Percentiles rank a stretch among this genome's conserved stretches.
These are phyloP conservation scores for Pemphigus obesinymphae DNA, from an alignment of 1,140 invertebrate species.

Conservation along the genomic window DNA sequence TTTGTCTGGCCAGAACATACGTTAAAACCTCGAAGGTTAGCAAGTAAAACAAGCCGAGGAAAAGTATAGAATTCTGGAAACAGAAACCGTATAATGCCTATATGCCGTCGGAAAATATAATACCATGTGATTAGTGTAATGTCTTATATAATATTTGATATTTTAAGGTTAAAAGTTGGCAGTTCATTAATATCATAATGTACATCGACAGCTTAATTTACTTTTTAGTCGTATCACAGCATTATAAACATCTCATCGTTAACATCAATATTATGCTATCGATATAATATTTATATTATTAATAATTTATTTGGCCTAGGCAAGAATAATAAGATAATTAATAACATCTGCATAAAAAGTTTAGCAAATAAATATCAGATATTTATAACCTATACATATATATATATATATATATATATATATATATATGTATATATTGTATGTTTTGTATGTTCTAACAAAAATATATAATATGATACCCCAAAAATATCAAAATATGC, in stretches of 20 bases:
- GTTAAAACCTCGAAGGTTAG: background rate
- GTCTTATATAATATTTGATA: background rate
- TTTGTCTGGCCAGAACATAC: background rate
- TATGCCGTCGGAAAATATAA: background rate
- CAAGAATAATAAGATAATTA: background rate
- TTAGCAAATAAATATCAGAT: too few relatives aligned
- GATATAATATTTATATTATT: background rate
- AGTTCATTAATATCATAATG: background rate
- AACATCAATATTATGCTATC: background rate
- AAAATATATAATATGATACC: too few relatives aligned
- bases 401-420: too few relatives aligned
- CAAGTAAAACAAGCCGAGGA: background rate
- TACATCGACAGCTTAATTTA: background rate
- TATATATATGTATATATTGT: too few relatives aligned
- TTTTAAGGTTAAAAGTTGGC: background rate
- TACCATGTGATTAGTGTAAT: background rate
- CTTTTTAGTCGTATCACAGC: background rate
- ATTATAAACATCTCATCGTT: background rate
- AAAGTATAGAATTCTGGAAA: background rate
- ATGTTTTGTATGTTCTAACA: too few relatives aligned
- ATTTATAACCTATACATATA: too few relatives aligned
- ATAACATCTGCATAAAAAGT: too few relatives aligned
- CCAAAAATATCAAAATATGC: too few relatives aligned
- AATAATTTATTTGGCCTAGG: background rate
- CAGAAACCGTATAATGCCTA: background rate